Conservation (phyloP, 2,113 vertebrate species). For the Menura novaehollandiae region DNA sequence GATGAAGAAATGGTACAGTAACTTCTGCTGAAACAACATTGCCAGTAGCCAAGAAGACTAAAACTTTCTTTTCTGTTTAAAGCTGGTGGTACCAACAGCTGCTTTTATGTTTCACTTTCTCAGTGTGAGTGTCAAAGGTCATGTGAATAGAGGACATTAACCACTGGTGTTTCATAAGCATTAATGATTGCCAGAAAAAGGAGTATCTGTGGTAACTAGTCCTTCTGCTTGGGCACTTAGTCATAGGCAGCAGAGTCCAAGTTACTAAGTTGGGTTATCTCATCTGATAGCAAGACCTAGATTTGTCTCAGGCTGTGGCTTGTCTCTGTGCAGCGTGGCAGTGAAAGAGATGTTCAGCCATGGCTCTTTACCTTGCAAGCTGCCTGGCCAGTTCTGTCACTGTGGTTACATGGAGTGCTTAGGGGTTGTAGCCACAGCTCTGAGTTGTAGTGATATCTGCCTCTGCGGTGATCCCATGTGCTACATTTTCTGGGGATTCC, state of each 20-base stretch:
- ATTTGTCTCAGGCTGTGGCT: background rate
- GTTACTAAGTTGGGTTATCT: background rate
- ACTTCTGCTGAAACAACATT: background rate
- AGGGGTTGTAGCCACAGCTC: background rate
- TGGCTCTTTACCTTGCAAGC: background rate
- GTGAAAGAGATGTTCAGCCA: background rate
- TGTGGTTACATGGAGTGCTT: background rate
- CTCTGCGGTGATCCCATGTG: background rate
- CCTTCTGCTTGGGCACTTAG: background rate
- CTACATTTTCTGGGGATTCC: fast-evolving
- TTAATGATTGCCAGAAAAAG: background rate
- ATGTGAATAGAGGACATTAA: background rate
- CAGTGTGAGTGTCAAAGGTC: background rate
- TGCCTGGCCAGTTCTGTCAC: background rate
- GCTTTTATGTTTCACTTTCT: background rate
- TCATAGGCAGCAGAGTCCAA: background rate
- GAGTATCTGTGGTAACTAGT: background rate
- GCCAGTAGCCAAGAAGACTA: background rate
- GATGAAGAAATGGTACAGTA: background rate
- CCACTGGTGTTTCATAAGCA: background rate
- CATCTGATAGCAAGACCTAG: background rate
- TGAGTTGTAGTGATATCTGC: background rate
- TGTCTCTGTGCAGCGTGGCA: background rate
- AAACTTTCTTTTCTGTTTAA: background rate
- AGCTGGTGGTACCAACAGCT: background rate